Percentiles rank a stretch among this genome's conserved stretches.
phyloP scores from a whole-genome alignment of 2,797 vertebrate species.

The Acanthurus lineatus region DNA sequence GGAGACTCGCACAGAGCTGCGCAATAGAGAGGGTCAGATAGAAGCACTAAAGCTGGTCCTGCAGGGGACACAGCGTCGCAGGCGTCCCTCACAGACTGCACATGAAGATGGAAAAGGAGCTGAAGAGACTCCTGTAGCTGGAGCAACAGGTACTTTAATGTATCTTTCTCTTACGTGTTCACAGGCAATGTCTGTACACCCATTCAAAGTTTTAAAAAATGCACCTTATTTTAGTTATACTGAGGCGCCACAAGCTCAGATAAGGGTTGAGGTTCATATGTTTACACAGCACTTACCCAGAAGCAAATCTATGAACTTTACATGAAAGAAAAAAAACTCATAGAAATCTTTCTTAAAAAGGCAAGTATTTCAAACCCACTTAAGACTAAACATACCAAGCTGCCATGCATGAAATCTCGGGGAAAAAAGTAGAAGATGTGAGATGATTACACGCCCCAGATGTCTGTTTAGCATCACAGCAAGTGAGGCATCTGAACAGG shows the following conservation, averaged over 20 bases:
- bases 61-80: constrained; percentile 74
- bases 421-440: background rate
- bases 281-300: background rate
- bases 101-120: constrained; percentile 61
- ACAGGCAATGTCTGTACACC: background rate
- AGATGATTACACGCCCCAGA: constrained; percentile 16
- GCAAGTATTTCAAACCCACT: background rate
- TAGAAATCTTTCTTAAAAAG: background rate
- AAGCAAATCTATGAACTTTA: background rate
- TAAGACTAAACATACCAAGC: background rate
- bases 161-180: background rate
- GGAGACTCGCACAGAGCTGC: constrained; percentile 88
- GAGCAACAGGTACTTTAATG: constrained; percentile 66
- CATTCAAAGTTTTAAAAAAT: constrained; percentile 1
- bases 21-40: constrained; percentile 89
- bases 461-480: constrained; percentile 33
- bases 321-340: background rate
- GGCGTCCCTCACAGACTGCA: constrained; percentile 52
- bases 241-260: background rate
- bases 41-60: constrained; percentile 87
- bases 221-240: background rate
- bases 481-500: constrained; percentile 12
- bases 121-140: constrained; percentile 57
- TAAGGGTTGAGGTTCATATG: background rate
- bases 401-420: constrained; percentile 3